Conservation (phyloP, 2,888 invertebrate genomes). For the Phaonia tiefii region DNA sequence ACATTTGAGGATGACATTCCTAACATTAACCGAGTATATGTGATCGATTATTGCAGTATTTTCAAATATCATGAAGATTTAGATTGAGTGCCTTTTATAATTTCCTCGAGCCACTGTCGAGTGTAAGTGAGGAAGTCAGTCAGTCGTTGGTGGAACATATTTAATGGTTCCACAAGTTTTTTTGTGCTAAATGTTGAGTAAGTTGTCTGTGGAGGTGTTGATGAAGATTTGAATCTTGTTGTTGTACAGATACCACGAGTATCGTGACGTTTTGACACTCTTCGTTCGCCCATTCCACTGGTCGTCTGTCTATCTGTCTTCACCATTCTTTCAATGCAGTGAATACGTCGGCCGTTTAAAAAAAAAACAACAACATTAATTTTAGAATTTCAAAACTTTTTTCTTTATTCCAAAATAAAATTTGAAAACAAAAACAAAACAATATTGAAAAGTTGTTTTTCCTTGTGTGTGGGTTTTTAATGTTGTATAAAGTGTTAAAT, state of each 20-base stretch:
- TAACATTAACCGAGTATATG: no score
- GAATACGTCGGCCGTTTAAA: no score
- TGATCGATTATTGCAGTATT: no score
- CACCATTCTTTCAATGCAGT: background rate
- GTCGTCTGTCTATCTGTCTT: constrained; percentile 12
- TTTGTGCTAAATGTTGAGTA: constrained; percentile 60
- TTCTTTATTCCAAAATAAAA: constrained; percentile 27
- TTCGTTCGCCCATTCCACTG: constrained; percentile 10
- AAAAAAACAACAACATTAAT: constrained; percentile 46
- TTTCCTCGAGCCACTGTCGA: background rate
- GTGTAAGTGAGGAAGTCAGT: background rate
- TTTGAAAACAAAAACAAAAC: background rate
- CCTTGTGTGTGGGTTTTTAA: constrained; percentile 57
- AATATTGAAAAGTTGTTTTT: constrained; percentile 13
- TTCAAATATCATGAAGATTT: no score
- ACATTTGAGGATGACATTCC: no score
- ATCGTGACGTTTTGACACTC: constrained; percentile 64
- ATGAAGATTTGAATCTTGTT: constrained; percentile 63
- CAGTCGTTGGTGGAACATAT: constrained; percentile 18
- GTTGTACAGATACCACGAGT: constrained; percentile 50
- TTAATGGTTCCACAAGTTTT: constrained; percentile 26
- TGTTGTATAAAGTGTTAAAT: constrained; percentile 58
- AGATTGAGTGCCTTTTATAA: no score
- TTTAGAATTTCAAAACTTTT: constrained; percentile 42
- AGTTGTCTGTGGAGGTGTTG: constrained; percentile 66